These are phyloP conservation scores for Actinopyga echinites DNA, from an alignment of 53 echinoderm and acorn worm species.

Conservation along the genomic window DNA sequence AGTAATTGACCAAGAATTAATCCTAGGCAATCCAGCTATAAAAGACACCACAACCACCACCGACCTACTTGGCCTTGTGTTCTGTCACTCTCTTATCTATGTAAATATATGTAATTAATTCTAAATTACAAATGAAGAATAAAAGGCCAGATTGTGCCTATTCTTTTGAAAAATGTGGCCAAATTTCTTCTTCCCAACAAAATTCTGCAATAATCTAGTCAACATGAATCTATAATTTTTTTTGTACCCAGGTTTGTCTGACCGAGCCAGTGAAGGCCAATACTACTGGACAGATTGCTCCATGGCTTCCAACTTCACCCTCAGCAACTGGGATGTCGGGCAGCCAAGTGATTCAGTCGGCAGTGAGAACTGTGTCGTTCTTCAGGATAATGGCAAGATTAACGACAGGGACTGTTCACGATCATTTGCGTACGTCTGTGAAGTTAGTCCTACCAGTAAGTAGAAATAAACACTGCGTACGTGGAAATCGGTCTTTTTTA, in stretches of 20 bases:
- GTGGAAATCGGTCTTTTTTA: too few species aligned
- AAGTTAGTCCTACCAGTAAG: conserved; percentile 73
- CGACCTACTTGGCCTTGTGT: too few species aligned
- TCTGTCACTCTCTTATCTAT: too few species aligned
- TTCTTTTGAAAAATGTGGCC: too few species aligned
- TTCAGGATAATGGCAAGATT: conserved; percentile 61
- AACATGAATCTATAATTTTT: not conserved
- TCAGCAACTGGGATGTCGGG: conserved; percentile 62
- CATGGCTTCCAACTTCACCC: conserved; percentile 33
- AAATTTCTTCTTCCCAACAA: not conserved
- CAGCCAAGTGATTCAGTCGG: conserved; percentile 69
- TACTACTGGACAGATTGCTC: conserved; percentile 85
- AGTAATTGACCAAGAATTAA: too few species aligned
- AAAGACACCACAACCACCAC: too few species aligned
- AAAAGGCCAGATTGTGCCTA: too few species aligned
- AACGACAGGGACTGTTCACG: conserved; percentile 69
- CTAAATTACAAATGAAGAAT: too few species aligned
- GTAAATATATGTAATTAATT: too few species aligned
- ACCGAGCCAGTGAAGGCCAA: conserved; percentile 66
- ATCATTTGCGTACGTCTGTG: conserved; percentile 66
- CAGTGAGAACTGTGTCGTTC: conserved; percentile 73
- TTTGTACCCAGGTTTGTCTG: conserved; percentile 65
- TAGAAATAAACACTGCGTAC: too few species aligned
- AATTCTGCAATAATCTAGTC: not conserved
- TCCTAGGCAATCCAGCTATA: too few species aligned